phyloP scores from a whole-genome alignment of 2,113 vertebrate genomes.

The Delphinus delphis region DNA sequence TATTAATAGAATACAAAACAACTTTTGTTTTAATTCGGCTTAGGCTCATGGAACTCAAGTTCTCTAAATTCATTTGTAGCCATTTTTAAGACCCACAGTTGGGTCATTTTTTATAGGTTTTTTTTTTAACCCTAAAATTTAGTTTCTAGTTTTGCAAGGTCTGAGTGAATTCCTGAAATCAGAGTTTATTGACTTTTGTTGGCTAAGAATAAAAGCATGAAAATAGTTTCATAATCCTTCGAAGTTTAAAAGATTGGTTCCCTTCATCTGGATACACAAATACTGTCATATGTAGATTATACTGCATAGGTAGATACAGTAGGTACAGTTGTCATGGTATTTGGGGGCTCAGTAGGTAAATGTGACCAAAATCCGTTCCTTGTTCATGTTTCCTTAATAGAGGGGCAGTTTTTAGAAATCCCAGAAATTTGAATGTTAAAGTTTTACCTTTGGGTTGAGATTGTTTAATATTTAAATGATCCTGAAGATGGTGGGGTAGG shows the following conservation, averaged over 20 bases:
- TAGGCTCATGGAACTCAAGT: neutral
- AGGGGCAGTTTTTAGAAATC: constrained; percentile 3
- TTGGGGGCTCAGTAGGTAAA: neutral
- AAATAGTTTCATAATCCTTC: neutral
- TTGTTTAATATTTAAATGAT: neutral
- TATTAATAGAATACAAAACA: constrained; percentile 70
- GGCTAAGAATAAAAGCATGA: neutral
- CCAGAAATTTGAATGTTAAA: neutral
- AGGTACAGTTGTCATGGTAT: neutral
- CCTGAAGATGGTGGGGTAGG: neutral
- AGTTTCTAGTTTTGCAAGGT: neutral
- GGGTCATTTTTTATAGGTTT: neutral
- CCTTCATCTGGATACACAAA: neutral
- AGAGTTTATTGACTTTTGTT: constrained; percentile 15
- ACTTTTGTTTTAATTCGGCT: constrained; percentile 65
- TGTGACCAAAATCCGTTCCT: neutral
- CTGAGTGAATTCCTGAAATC: constrained; percentile 35
- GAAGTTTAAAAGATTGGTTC: neutral
- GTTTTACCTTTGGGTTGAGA: neutral
- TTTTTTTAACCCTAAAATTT: neutral
- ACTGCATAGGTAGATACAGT: neutral
- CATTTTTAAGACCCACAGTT: neutral
- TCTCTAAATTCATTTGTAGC: constrained; percentile 4
- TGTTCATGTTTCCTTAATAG: neutral
- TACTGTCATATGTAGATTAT: neutral